A percentile compares a stretch with the other conserved stretches of the same genome.
Evolutionary conservation across 2,888 invertebrate genomes (phyloP).

Genomic region (Chrysomela aeneicollis): DNA sequence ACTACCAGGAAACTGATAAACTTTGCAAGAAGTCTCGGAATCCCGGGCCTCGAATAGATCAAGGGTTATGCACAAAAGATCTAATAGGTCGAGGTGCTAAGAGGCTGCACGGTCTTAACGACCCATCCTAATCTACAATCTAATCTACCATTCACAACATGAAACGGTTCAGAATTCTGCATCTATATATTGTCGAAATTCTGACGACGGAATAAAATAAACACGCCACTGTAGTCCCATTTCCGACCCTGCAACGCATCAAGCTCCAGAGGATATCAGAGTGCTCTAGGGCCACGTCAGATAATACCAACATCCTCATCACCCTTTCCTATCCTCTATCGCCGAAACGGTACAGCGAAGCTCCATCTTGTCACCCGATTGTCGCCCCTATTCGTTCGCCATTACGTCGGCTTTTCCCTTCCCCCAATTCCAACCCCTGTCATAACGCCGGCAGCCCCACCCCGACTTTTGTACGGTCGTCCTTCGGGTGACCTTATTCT

Average conservation of each 20-base stretch:
- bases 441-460: conserved; percentile 18
- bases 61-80: too few relatives aligned
- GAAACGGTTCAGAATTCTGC: too few relatives aligned
- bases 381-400: conserved; percentile 33
- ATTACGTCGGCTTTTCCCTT: conserved; percentile 35
- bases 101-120: too few relatives aligned
- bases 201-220: background rate
- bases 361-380: conserved; percentile 34
- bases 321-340: conserved; percentile 20
- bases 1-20: too few relatives aligned
- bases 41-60: too few relatives aligned
- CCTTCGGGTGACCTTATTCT: conserved; percentile 48
- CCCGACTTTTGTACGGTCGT: conserved; percentile 27
- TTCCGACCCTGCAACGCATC: conserved; percentile 29
- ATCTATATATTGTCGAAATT: too few relatives aligned
- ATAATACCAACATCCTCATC: conserved; percentile 10
- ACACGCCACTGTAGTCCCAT: conserved; percentile 19
- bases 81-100: too few relatives aligned
- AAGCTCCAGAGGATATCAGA: conserved; percentile 21
- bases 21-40: too few relatives aligned
- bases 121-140: too few relatives aligned
- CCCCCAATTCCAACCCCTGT: conserved; percentile 25
- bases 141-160: too few relatives aligned
- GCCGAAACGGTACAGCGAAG: conserved; percentile 21
- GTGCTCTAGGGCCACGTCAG: conserved; percentile 14